Base-by-base conservation (phyloP, 2,888 invertebrate species). In the Kryphioiulus occultus region DNA sequence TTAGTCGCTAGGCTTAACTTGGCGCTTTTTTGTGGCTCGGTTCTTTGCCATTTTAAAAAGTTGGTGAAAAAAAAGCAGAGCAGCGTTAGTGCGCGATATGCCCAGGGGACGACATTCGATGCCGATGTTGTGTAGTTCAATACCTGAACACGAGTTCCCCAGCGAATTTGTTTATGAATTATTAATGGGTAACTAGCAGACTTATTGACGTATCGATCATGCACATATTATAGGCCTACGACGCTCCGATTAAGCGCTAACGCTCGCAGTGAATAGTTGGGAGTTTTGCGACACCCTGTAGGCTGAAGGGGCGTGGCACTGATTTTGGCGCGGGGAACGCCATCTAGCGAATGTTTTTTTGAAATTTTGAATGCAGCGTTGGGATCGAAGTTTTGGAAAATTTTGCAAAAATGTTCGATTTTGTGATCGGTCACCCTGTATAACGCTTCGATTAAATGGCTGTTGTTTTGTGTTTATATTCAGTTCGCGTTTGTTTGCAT, bases 131-230 rank as follows among this genome's bases (percentile, higher is more conserved):
- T 68, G 68, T 68, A 68, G 68, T 68, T 68, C 68, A 22, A 68
- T 68, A 68, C 68, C 68, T 22, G 22, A 68, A 68, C 68, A 68
- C 68, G 22, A 68, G 68, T 68, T 68, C 68, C 68, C 68, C 22
- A 22, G 68, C 68, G 68, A 68, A 68, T 68, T 68, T 68, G 68
- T 68, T 22, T 68, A 68, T 68, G 68, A 68, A 68, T 68, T 68
- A 68, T 68, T 68, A 68, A 68, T 68, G 68, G n/a, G 68, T n/a
- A 68, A 68, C 68, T 22, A 68, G 68, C 68, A 68, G 68, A 22
- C 68, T 68, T 68, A 68, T 68, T 68, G 68, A 68, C 68, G 68
- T 68, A 68, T 68, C 68, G 68, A 68, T 68, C 68, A 68, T 68
- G 68, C 68, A 9, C n/a, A 9, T 10, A 68, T 68, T 68, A 68